phyloP scores from a whole-genome alignment of 1,140 invertebrate genomes.

The Octopus sinensis region DNA sequence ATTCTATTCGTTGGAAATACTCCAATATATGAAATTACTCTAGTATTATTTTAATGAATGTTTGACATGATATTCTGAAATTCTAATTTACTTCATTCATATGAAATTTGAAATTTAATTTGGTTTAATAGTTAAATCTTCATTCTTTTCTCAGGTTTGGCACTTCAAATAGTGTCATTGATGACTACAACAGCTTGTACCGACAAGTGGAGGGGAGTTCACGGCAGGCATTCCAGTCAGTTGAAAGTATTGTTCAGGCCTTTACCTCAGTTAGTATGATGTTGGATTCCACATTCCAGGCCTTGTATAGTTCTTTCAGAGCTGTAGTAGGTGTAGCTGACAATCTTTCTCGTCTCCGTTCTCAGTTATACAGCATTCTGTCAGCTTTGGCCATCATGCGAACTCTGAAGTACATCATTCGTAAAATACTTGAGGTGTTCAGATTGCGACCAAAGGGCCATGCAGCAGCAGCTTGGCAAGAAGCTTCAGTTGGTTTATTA shows the following conservation, averaged over 20 bases:
- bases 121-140: constrained; percentile 11
- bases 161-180: constrained; percentile 30
- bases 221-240: constrained; percentile 86
- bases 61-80: no score
- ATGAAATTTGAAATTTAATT: constrained; percentile 32
- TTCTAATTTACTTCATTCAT: no score
- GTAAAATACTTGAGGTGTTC: constrained; percentile 68
- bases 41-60: no score
- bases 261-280: constrained; percentile 92
- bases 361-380: constrained; percentile 79
- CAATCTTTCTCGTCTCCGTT: constrained; percentile 80
- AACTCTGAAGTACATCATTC: constrained; percentile 75
- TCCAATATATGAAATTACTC: no score
- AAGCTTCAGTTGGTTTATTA: constrained; percentile 35
- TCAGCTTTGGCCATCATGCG: constrained; percentile 79
- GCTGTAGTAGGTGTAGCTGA: constrained; percentile 93
- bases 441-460: constrained; percentile 56
- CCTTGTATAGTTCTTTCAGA: constrained; percentile 89
- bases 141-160: constrained; percentile 25
- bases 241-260: constrained; percentile 86
- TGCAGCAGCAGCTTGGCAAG: constrained; percentile 53
- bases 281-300: constrained; percentile 92
- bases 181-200: constrained; percentile 67
- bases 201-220: constrained; percentile 87
- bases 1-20: no score